Conservation (phyloP, 2,113 vertebrate genomes). For the Panthera leo region DNA sequence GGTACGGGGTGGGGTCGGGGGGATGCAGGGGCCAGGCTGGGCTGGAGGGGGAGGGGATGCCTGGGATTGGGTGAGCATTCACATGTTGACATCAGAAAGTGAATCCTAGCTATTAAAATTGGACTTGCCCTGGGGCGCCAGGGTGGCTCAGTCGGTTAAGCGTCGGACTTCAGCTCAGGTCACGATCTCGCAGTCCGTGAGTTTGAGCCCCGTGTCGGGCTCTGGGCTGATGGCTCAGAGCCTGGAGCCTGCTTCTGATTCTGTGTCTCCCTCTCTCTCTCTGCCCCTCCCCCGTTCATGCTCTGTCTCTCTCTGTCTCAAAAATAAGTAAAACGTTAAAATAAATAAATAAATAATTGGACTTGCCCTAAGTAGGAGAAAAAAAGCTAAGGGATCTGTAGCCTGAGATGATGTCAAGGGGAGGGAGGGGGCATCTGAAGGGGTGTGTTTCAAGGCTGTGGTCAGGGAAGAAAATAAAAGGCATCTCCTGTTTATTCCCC, state of each 20-base stretch:
- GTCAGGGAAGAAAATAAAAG: not conserved
- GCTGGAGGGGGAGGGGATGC: not conserved
- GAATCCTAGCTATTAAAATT: not conserved
- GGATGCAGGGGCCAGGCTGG: too few relatives aligned
- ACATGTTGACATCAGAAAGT: not conserved
- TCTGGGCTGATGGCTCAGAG: too few relatives aligned
- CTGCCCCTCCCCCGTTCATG: too few relatives aligned
- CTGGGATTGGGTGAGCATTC: too few relatives aligned
- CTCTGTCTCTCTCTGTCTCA: too few relatives aligned
- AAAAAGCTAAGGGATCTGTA: not conserved
- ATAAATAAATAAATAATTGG: not conserved
- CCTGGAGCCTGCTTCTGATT: too few relatives aligned
- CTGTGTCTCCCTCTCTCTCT: too few relatives aligned
- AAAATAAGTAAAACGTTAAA: too few relatives aligned
- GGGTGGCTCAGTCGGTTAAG: too few relatives aligned
- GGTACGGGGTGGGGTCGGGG: not conserved
- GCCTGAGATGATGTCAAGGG: not conserved
- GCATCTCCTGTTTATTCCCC: not conserved
- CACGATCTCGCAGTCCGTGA: too few relatives aligned
- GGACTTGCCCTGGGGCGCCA: not conserved
- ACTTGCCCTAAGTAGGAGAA: not conserved
- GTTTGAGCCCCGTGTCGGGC: too few relatives aligned
- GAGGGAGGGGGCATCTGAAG: not conserved
- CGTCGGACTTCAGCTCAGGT: too few relatives aligned
- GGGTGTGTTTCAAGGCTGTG: not conserved